A percentile compares a stretch with the other conserved stretches of the same genome.
phyloP scores from a whole-genome alignment of 2,113 vertebrate genomes.

The Saccopteryx leptura region DNA sequence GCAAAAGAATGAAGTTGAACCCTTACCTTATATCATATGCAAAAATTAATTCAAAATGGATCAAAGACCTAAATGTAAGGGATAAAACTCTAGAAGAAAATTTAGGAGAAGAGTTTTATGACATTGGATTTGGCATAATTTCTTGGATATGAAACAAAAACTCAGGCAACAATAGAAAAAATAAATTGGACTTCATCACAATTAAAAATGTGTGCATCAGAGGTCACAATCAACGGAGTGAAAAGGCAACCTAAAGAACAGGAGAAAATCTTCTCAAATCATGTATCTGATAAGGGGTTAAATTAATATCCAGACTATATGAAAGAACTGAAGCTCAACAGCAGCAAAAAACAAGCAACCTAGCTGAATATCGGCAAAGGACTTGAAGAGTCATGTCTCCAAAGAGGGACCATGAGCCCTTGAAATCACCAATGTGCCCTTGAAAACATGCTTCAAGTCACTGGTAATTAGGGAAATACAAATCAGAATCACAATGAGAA shows the following conservation, averaged over 20 bases:
- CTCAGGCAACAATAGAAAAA: no score
- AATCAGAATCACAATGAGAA: not conserved
- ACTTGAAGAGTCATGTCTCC: not conserved
- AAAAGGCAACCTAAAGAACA: not conserved
- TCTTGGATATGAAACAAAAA: no score
- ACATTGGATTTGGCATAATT: no score
- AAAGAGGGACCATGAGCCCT: not conserved
- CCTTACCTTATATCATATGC: no score
- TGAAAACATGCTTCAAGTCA: not conserved
- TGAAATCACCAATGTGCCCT: not conserved
- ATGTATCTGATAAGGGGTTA: not conserved
- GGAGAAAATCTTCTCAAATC: not conserved
- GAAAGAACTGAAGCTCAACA: not conserved
- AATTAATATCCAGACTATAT: not conserved
- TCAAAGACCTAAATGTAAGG: no score
- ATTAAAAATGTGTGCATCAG: not conserved
- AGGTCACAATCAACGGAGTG: not conserved
- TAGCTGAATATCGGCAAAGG: not conserved
- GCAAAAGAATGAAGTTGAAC: no score
- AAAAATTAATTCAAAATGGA: no score
- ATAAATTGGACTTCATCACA: no score
- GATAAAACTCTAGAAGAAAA: no score
- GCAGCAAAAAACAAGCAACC: not conserved
- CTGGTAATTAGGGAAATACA: not conserved
- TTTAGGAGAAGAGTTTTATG: no score